Evolutionary conservation across 2,888 invertebrate species (phyloP).

Genomic region (Drosophila anomelani): DNA sequence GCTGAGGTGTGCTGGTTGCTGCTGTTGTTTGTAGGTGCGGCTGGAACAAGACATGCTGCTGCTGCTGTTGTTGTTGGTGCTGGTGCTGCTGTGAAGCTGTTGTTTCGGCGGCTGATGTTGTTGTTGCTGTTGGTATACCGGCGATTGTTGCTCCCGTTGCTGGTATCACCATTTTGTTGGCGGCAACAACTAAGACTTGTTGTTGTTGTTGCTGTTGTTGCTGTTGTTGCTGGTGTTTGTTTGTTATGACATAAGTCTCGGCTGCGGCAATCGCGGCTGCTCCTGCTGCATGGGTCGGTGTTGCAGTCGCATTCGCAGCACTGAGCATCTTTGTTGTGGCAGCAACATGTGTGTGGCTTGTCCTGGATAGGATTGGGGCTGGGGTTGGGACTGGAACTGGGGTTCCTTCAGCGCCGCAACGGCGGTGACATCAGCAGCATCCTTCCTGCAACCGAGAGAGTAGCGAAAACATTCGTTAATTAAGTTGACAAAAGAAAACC

Average conservation of each 20-base stretch:
- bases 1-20: conserved; percentile 87
- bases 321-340: conserved; percentile 72
- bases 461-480: conserved; percentile 53
- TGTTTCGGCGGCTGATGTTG: conserved; percentile 75
- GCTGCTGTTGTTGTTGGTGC: conserved; percentile 88
- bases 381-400: conserved; percentile 7
- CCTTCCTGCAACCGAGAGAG: conserved; percentile 50
- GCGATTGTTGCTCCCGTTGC: conserved; percentile 68
- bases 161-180: conserved; percentile 82
- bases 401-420: conserved; percentile 35
- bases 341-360: conserved; percentile 72
- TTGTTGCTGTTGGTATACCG: conserved; percentile 63
- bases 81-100: conserved; percentile 73
- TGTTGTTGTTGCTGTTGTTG: conserved; percentile 57
- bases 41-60: conserved; percentile 88
- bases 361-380: conserved; percentile 14
- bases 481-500: conserved; percentile 59
- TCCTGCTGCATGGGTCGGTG: conserved; percentile 48
- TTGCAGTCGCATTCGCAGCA: conserved; percentile 71
- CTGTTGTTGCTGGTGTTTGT: conserved; percentile 44
- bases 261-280: conserved; percentile 59
- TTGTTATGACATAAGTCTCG: conserved; percentile 77
- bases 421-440: conserved; percentile 60
- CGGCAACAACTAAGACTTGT: conserved; percentile 73
- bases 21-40: conserved; percentile 74